Evolutionary conservation across 2,797 vertebrate species (phyloP).

Genomic region (Yasuhikotakia modesta): DNA sequence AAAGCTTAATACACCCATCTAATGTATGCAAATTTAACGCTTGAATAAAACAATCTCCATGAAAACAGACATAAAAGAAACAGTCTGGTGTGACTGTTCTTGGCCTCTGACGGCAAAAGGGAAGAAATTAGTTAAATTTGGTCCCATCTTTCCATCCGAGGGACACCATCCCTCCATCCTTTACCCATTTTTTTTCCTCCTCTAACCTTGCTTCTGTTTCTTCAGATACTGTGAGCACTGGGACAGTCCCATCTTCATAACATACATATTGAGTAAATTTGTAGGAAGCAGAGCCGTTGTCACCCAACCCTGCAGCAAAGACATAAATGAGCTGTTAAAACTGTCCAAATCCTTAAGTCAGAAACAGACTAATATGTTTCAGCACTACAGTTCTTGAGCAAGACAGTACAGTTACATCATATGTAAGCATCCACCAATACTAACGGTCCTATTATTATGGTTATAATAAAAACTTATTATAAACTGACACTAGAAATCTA

Average conservation of each 20-base stretch:
- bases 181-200: constrained; percentile 4
- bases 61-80: constrained; percentile 6
- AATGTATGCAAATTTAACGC: constrained; percentile 10
- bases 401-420: no score
- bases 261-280: constrained; percentile 66
- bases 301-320: constrained; percentile 78
- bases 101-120: constrained; percentile 2
- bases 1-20: not conserved
- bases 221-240: constrained; percentile 80
- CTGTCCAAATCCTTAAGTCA: no score
- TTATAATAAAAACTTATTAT: no score
- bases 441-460: no score
- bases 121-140: constrained; percentile 23
- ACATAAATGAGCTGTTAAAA: constrained; percentile 39
- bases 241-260: constrained; percentile 72
- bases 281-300: constrained; percentile 75
- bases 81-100: constrained; percentile 25
- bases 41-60: constrained; percentile 9
- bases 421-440: no score
- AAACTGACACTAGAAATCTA: no score
- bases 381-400: no score
- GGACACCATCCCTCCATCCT: constrained; percentile 14
- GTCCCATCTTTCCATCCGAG: constrained; percentile 6
- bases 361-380: no score
- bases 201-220: constrained; percentile 88